Percentiles rank a stretch among this genome's conserved stretches.
phyloP scores from a whole-genome alignment of 2,113 vertebrate species.

The Sapayoa aenigma region DNA sequence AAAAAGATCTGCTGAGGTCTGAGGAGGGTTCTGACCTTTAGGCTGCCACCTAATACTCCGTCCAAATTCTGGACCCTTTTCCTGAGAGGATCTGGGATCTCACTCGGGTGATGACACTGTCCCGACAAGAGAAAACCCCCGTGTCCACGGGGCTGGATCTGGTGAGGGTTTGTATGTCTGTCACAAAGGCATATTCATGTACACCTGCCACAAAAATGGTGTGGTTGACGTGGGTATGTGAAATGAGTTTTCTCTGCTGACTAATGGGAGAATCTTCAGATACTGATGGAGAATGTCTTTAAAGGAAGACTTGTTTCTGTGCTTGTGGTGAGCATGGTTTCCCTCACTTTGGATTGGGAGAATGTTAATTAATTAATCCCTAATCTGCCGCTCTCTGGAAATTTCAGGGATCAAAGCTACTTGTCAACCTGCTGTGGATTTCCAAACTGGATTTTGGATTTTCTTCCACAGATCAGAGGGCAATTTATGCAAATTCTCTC shows the following conservation, averaged over 20 bases:
- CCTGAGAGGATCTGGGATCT: not conserved
- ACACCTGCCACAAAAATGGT: not conserved
- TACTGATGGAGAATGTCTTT: not conserved
- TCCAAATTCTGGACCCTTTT: not conserved
- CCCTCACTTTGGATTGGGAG: not conserved
- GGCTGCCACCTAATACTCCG: conserved; percentile 31
- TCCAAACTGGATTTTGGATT: conserved; percentile 65
- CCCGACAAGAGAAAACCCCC: fast-evolving
- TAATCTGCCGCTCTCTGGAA: conserved; percentile 42
- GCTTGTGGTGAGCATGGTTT: not conserved
- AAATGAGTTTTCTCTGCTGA: not conserved
- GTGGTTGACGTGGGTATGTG: not conserved
- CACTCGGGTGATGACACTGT: not conserved
- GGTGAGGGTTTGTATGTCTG: not conserved
- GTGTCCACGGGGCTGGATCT: not conserved
- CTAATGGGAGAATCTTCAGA: not conserved
- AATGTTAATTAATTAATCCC: conserved; percentile 58
- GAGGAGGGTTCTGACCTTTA: conserved; percentile 28
- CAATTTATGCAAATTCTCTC: conserved; percentile 66
- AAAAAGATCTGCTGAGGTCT: conserved; percentile 41
- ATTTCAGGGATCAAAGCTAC: conserved; percentile 53
- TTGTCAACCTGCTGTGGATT: conserved; percentile 44
- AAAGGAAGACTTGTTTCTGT: not conserved
- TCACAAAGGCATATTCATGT: not conserved
- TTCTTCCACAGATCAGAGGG: conserved; percentile 58